Base-by-base conservation (phyloP, 2,888 invertebrate genomes). In the Callosobruchus maculatus region DNA sequence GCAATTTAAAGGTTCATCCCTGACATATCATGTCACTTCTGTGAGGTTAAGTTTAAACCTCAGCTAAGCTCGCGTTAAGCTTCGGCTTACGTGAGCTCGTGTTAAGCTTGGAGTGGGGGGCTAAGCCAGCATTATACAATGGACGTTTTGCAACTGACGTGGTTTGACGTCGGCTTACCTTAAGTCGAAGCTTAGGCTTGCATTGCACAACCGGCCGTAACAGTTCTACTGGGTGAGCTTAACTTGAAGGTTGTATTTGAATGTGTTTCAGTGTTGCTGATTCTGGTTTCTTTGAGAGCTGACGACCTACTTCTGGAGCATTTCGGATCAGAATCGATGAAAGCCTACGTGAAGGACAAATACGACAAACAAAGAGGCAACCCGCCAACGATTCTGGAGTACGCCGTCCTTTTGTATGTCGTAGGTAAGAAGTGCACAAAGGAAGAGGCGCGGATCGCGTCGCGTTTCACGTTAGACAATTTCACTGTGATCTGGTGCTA, bases 221-320 rank as follows among this genome's bases (percentile, higher is more conserved):
- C n/a, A n/a, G n/a, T n/a, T n/a, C n/a, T n/a, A n/a, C n/a, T n/a
- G n/a, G n/a, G n/a, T n/a, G n/a, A n/a, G n/a, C n/a, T n/a, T n/a
- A n/a, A 20, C 9, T 22, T 20, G 70, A 21, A 80, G 78, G 68
- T 21, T 67, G 74, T 2, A 49, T 49, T 13, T 18, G 49, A 18
- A 18, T 13, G 70, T 71, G 74, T 80, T 86, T 22, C 88, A 97
- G 97, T 96, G 85, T 90, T 98, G 76, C 88, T 98, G 78, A 97
- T 98, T 83, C 89, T 98, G 88, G 97, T 97, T 18, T 97, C 97
- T 0, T 96, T 97, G 88, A 90, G 97, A 82, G 94, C 95, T 21
- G 96, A 97, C 84, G 93, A 93, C 71, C 91, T 94, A 78, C 88
- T 93, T 1, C 90, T 95, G 74, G 91, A 93, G 79, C 84, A 94